These are phyloP conservation scores for Polydrusus cervinus DNA, from an alignment of 2,888 invertebrate species.

Conservation along the genomic window DNA sequence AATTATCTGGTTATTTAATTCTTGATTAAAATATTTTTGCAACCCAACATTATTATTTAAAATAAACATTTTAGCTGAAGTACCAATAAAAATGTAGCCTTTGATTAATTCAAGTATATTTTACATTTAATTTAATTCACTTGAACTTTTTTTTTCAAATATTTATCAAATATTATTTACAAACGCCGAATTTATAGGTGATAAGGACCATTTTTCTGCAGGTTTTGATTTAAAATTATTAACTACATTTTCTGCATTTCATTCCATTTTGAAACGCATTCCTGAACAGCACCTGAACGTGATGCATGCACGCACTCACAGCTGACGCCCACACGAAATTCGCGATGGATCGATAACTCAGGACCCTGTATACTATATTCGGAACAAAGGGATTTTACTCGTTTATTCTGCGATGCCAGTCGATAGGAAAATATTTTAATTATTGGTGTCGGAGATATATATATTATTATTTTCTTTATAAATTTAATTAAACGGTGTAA, in stretches of 20 bases:
- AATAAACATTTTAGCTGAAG: no score
- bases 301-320: constrained; percentile 10
- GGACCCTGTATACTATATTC: constrained; percentile 14
- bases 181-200: no score
- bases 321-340: constrained; percentile 16
- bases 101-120: no score
- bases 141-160: no score
- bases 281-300: constrained; percentile 2
- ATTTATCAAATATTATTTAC: no score
- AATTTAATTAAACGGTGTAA: no score
- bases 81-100: no score
- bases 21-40: no score
- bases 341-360: neutral
- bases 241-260: neutral
- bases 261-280: constrained; percentile 9
- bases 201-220: no score
- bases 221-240: neutral
- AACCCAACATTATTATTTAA: no score
- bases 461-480: neutral
- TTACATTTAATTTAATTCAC: no score
- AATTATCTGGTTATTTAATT: no score
- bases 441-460: neutral
- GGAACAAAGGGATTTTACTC: constrained; percentile 2
- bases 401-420: neutral
- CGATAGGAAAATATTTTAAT: neutral